Evolutionary conservation across 2,113 vertebrate species (phyloP).

Genomic region (Orientallactaga bullata): DNA sequence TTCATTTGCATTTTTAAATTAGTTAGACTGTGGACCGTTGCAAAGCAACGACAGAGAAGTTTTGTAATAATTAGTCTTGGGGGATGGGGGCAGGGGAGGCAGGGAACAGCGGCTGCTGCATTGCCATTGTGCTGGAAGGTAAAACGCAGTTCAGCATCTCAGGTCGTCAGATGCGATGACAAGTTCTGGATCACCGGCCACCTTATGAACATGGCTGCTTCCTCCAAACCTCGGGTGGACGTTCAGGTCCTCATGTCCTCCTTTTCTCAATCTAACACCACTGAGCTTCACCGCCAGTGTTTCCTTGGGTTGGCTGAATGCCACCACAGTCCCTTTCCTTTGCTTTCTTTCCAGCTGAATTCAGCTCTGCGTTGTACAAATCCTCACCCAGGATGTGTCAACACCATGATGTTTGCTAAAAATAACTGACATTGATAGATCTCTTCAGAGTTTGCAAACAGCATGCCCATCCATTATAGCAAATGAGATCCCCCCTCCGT

Average conservation of each 20-base stretch:
- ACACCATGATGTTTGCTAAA: conserved; percentile 66
- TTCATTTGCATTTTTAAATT: conserved; percentile 91
- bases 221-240: not conserved
- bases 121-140: conserved; percentile 63
- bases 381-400: conserved; percentile 56
- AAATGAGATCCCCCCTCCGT: not conserved
- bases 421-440: conserved; percentile 71
- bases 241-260: not conserved
- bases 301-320: conserved; percentile 47
- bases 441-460: conserved; percentile 42
- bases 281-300: conserved; percentile 1
- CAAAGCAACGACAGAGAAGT: conserved; percentile 87
- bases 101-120: conserved; percentile 26
- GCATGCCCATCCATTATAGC: conserved; percentile 46
- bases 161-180: not conserved
- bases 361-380: conserved; percentile 38
- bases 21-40: conserved; percentile 86
- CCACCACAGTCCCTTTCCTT: conserved; percentile 62
- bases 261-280: not conserved
- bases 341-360: conserved; percentile 50
- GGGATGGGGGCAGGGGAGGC: conserved; percentile 61
- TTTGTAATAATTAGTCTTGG: conserved; percentile 86
- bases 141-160: conserved; percentile 73
- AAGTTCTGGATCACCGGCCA: not conserved
- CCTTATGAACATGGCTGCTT: not conserved